Conservation (phyloP, 2,797 vertebrate species). For the Lacerta agilis region DNA sequence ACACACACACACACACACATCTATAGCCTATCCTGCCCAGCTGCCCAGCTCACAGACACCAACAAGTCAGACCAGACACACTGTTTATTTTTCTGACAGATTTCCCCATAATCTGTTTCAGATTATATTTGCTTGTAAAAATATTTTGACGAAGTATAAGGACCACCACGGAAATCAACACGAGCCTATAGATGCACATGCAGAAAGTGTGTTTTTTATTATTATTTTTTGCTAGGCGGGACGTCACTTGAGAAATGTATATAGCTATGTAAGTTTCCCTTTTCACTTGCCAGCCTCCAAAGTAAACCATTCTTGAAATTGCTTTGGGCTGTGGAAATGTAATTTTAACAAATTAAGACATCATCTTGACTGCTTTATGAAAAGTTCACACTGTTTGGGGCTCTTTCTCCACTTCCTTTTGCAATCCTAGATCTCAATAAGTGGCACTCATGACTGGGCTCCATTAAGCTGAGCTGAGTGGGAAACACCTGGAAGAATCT, state of each 20-base stretch:
- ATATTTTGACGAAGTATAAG: constrained; percentile 23
- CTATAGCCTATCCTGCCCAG: constrained; percentile 30
- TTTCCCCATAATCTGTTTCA: constrained; percentile 55
- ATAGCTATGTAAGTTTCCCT: background rate
- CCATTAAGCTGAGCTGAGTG: background rate
- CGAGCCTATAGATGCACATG: background rate
- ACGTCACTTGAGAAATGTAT: background rate
- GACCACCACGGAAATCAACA: constrained; percentile 36
- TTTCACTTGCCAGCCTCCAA: background rate
- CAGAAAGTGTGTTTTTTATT: background rate
- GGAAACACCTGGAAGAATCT: constrained; percentile 7
- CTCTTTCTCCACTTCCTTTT: background rate
- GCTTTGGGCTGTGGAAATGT: constrained; percentile 13
- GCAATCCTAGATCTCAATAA: background rate
- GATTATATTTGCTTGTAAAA: constrained; percentile 60
- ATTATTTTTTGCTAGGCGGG: background rate
- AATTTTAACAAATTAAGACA: constrained; percentile 34
- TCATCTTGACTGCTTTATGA: background rate
- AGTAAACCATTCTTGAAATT: constrained; percentile 5
- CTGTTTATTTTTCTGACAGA: constrained; percentile 61
- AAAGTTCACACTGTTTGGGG: background rate
- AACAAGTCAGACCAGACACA: constrained; percentile 26
- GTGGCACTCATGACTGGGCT: background rate
- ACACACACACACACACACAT: constrained; percentile 50
- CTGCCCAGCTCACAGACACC: constrained; percentile 38